phyloP scores from a whole-genome alignment of 2,888 invertebrate genomes.

The Dromius quadrimaculatus region DNA sequence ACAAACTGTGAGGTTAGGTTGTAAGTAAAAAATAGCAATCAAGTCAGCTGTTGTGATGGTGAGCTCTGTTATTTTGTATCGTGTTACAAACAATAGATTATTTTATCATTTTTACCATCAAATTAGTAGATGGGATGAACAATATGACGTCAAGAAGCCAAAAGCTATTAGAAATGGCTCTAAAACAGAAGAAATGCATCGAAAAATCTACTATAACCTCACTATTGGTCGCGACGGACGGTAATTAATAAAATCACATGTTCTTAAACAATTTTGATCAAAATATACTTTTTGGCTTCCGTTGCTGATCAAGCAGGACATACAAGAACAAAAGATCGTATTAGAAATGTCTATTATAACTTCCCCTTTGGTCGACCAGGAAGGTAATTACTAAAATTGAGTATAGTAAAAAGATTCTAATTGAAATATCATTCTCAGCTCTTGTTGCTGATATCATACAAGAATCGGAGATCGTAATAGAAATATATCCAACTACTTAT shows the following conservation, averaged over 20 bases:
- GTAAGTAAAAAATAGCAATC: constrained; percentile 33
- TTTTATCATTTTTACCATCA: no score
- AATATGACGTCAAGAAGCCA: constrained; percentile 13
- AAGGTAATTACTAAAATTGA: background rate
- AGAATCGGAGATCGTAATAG: constrained; percentile 29
- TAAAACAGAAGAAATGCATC: background rate
- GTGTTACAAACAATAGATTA: constrained; percentile 2
- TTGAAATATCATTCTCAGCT: background rate
- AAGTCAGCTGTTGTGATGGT: constrained; percentile 30
- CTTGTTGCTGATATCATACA: constrained; percentile 9
- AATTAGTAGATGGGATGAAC: no score
- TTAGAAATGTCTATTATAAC: constrained; percentile 34
- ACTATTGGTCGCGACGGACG: background rate
- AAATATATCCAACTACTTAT: constrained; percentile 35
- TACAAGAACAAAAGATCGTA: constrained; percentile 25
- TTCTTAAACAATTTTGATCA: background rate
- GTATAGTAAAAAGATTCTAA: background rate
- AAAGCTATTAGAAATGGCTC: background rate
- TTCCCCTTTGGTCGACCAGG: background rate
- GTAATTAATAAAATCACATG: background rate
- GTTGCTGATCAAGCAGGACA: background rate
- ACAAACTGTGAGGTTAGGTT: constrained; percentile 32
- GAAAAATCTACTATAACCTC: constrained; percentile 22
- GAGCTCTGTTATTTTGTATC: constrained; percentile 13
- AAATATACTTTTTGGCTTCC: background rate